A percentile compares a stretch with the other conserved stretches of the same genome.
Conservation (phyloP, 2,888 invertebrate species). For the Brachyopa scutellaris region DNA sequence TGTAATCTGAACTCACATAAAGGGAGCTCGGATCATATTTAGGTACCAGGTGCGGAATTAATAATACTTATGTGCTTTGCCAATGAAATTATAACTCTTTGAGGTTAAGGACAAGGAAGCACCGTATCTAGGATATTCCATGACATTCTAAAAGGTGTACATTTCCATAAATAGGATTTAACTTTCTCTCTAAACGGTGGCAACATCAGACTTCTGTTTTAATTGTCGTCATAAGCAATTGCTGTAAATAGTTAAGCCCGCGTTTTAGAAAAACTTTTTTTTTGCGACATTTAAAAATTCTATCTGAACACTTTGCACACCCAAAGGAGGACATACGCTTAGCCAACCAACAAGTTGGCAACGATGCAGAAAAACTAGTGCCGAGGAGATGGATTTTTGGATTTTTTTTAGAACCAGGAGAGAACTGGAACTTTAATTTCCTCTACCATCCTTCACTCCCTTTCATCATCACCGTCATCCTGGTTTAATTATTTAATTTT, state of each 20-base stretch:
- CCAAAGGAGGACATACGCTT: background rate
- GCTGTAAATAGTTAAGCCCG: slow-evolving; percentile 1
- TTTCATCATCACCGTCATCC: slow-evolving; percentile 1
- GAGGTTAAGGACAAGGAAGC: no score
- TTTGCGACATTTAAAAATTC: background rate
- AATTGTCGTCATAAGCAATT: no score
- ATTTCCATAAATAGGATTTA: no score
- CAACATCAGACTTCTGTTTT: no score
- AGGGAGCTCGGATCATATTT: no score
- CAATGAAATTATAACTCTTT: no score
- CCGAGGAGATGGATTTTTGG: background rate
- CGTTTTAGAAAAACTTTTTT: background rate
- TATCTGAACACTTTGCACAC: background rate
- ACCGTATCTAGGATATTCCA: no score
- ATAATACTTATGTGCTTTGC: no score
- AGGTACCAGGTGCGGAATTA: no score
- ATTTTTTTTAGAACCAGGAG: background rate
- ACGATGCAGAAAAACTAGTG: background rate
- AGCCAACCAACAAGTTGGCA: slow-evolving; percentile 30
- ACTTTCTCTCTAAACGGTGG: no score
- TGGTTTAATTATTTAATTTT: slow-evolving; percentile 42
- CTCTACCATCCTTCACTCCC: background rate
- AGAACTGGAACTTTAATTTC: slow-evolving; percentile 1
- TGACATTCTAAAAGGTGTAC: no score
- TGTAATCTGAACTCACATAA: no score